Conservation (phyloP, 2,797 vertebrate genomes). For the Pterois miles region DNA sequence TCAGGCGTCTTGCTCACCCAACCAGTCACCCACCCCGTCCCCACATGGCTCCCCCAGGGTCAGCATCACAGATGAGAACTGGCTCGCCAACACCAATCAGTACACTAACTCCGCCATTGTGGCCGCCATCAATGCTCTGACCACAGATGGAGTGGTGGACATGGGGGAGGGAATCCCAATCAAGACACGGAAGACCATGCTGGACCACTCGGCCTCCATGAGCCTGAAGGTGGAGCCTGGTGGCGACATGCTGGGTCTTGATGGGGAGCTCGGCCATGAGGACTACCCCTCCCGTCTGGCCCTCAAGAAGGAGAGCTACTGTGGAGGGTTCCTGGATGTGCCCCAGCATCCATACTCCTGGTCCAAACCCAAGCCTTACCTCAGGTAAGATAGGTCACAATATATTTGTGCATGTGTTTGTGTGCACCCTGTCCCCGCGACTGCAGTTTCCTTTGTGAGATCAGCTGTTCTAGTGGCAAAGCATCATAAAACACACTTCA, state of each 20-base stretch:
- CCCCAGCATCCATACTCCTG: constrained; percentile 93
- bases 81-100: constrained; percentile 94
- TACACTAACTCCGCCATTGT: constrained; percentile 98
- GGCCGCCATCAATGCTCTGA: constrained; percentile 96
- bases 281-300: constrained; percentile 89
- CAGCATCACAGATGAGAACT: constrained; percentile 92
- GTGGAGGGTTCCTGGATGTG: constrained; percentile 94
- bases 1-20: constrained; percentile 90
- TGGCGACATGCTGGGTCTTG: constrained; percentile 86
- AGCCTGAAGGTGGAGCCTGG: constrained; percentile 92
- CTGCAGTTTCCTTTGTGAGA: too few relatives aligned
- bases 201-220: constrained; percentile 88
- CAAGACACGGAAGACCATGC: constrained; percentile 92
- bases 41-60: constrained; percentile 91
- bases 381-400: too few relatives aligned
- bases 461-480: too few relatives aligned
- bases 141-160: constrained; percentile 92
- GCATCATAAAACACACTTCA: too few relatives aligned
- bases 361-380: constrained; percentile 94
- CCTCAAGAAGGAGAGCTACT: constrained; percentile 93
- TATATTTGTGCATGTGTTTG: too few relatives aligned
- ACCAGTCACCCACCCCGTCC: constrained; percentile 89
- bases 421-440: too few relatives aligned
- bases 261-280: constrained; percentile 86
- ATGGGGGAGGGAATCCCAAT: constrained; percentile 93